Evolutionary conservation across 2,113 vertebrate species (phyloP).

Genomic region (Anseranas semipalmata): DNA sequence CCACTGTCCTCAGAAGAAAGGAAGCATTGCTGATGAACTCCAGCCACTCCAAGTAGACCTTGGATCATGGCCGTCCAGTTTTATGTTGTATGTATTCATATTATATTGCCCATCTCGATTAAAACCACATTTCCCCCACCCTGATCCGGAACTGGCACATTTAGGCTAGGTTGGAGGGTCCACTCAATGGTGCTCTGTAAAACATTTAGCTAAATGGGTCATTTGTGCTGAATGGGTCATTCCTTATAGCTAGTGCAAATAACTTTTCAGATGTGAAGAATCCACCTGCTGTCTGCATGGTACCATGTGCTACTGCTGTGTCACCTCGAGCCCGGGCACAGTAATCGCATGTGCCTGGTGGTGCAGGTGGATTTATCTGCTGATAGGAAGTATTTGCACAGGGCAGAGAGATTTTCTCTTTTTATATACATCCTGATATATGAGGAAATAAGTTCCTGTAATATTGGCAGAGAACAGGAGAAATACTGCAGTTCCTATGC

Average conservation of each 20-base stretch:
- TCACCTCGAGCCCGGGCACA: not conserved
- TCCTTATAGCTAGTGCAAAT: not conserved
- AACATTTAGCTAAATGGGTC: not conserved
- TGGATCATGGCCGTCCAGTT: not conserved
- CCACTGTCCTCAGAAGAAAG: not conserved
- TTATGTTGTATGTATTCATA: not conserved
- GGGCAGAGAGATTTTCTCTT: not conserved
- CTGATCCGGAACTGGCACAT: not conserved
- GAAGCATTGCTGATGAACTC: not conserved
- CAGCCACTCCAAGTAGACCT: not conserved
- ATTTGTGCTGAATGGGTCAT: not conserved
- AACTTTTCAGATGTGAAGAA: not conserved
- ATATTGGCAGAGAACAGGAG: not conserved
- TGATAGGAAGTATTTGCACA: conserved; percentile 50
- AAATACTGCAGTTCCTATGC: not conserved
- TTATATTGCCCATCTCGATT: not conserved
- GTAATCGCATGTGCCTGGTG: not conserved
- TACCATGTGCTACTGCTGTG: not conserved
- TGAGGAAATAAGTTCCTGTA: not conserved
- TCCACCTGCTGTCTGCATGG: not conserved
- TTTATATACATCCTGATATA: not conserved
- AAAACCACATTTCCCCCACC: not conserved
- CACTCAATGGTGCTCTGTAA: not conserved
- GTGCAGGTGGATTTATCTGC: conserved; percentile 35
- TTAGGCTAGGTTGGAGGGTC: not conserved